Conservation (phyloP, 2,113 vertebrate genomes). For the Ophthalmolycus amberensis region DNA sequence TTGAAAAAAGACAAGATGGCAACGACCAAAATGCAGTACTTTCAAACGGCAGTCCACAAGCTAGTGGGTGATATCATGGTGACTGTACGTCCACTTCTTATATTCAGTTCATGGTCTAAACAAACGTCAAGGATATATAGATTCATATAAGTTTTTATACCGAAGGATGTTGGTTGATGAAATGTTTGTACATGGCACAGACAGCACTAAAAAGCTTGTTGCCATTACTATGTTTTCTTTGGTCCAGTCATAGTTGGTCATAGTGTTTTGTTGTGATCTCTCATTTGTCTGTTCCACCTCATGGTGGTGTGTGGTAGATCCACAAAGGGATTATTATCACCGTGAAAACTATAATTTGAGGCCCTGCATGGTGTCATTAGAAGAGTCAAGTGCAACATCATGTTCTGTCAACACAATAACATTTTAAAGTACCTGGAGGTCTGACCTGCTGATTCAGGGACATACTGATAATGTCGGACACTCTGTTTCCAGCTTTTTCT, state of each 20-base stretch:
- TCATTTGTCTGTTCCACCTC: constrained; percentile 29
- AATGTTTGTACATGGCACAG: not conserved
- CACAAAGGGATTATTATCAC: constrained; percentile 26
- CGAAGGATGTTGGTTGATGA: not conserved
- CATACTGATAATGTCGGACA: not conserved
- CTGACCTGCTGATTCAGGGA: constrained; percentile 4
- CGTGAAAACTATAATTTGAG: constrained; percentile 59
- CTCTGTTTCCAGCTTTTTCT: not conserved
- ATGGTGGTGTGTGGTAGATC: constrained; percentile 11
- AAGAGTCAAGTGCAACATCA: constrained; percentile 37
- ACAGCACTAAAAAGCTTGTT: constrained; percentile 10
- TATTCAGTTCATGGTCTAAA: not conserved
- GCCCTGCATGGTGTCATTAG: constrained; percentile 35
- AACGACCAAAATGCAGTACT: not conserved
- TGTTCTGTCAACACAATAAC: constrained; percentile 43
- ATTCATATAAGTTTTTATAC: not conserved
- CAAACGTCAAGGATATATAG: not conserved
- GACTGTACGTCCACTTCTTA: not conserved
- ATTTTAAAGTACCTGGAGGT: constrained; percentile 8
- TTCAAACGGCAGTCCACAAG: not conserved
- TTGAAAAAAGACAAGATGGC: not conserved
- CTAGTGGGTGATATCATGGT: not conserved
- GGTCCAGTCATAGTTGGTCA: constrained; percentile 6
- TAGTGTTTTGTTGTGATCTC: constrained; percentile 44
- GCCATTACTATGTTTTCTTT: constrained; percentile 13